Conservation (phyloP, 2,113 vertebrate genomes). For the Eudyptes chrysolophus region DNA sequence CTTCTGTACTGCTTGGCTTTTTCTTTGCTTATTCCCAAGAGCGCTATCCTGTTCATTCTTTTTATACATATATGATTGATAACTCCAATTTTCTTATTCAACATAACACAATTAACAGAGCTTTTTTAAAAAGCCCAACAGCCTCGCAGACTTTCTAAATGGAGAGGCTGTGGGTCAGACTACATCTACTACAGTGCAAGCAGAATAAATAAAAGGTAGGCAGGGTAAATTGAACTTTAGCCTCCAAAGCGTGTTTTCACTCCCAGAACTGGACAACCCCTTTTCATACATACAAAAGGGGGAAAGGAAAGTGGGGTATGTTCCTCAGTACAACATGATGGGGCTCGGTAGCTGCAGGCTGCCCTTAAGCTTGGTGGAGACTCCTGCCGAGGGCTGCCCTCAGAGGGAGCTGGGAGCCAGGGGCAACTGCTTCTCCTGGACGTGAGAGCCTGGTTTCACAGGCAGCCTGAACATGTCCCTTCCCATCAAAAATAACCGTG, state of each 20-base stretch:
- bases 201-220: conserved; percentile 9
- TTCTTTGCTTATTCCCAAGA: neutral
- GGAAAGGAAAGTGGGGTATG: neutral
- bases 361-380: accelerated
- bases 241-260: neutral
- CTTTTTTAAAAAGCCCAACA: neutral
- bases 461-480: neutral
- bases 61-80: neutral
- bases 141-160: neutral
- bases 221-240: conserved; percentile 16
- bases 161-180: neutral
- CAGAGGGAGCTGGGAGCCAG: neutral
- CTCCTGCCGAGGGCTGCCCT: neutral
- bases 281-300: neutral
- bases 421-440: neutral
- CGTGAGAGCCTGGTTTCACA: neutral
- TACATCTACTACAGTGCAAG: neutral
- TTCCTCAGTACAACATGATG: neutral
- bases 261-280: neutral
- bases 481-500: neutral
- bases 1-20: neutral
- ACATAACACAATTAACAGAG: neutral
- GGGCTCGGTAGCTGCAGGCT: neutral
- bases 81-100: neutral
- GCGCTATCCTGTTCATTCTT: neutral